phyloP scores from a whole-genome alignment of 2,797 vertebrate species.

The Anguilla marmorata region DNA sequence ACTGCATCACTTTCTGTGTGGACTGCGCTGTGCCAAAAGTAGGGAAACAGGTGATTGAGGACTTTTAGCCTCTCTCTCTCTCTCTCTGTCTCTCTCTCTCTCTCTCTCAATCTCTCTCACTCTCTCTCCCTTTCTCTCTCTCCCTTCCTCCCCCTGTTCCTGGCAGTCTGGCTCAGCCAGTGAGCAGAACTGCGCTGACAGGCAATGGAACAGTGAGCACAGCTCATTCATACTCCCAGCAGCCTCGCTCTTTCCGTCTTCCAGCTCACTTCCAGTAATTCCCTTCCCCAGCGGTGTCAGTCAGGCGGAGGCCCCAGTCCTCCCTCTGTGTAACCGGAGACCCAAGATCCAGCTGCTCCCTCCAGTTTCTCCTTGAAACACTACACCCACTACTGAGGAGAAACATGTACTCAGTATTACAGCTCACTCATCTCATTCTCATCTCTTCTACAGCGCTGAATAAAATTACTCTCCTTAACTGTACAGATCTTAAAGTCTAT shows the following conservation, averaged over 20 bases:
- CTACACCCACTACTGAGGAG: background rate
- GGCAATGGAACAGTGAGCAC: slow-evolving; percentile 6
- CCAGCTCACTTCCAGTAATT: slow-evolving; percentile 8
- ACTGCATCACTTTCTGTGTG: background rate
- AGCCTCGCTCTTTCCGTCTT: slow-evolving; percentile 14
- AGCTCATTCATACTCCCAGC: slow-evolving; percentile 6
- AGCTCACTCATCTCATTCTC: background rate
- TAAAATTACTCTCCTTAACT: background rate
- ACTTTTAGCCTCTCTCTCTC: background rate
- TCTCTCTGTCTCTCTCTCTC: background rate
- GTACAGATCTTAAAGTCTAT: background rate
- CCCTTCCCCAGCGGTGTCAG: slow-evolving; percentile 3
- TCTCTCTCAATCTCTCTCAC: background rate
- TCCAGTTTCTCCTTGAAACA: background rate
- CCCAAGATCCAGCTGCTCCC: slow-evolving; percentile 12
- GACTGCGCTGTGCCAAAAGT: background rate
- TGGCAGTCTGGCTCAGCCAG: background rate
- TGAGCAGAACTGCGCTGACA: background rate
- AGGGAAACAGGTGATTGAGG: background rate
- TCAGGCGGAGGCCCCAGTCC: background rate
- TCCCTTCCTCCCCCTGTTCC: background rate
- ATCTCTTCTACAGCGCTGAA: background rate
- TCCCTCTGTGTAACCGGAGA: background rate
- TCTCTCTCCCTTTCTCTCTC: background rate
- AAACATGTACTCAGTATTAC: background rate